phyloP scores from a whole-genome alignment of 37 sponge, comb jelly and placozoan species.

The Chondrosia reniformis region DNA sequence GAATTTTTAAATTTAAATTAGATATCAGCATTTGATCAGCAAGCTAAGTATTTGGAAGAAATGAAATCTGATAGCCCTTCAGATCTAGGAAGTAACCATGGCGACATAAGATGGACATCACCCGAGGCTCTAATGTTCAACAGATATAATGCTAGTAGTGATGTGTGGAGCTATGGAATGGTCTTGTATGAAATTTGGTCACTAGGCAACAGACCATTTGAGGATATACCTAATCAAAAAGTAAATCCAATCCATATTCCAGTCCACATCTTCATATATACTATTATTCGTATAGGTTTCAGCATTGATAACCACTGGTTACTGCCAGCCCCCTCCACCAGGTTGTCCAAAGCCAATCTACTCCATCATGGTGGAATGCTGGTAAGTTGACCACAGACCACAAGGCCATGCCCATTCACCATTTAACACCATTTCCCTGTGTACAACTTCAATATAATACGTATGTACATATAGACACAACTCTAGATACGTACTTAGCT shows the following conservation, averaged over 20 bases:
- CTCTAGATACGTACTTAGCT: no score
- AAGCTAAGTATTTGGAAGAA: no score
- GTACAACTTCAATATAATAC: no score
- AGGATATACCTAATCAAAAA: slow-evolving; percentile 20
- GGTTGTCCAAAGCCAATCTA: slow-evolving; percentile 13
- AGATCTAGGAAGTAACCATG: no score
- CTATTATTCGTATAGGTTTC: not conserved
- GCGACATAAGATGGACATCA: not conserved
- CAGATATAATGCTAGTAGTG: not conserved
- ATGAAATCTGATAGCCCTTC: no score
- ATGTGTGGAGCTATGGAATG: slow-evolving; percentile 24
- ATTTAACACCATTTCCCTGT: no score
- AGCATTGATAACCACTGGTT: slow-evolving; percentile 6
- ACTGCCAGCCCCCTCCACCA: slow-evolving; percentile 20
- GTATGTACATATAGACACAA: no score
- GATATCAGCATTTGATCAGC: no score
- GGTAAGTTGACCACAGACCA: no score
- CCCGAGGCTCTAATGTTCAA: not conserved
- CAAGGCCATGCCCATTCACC: no score
- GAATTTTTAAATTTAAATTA: no score
- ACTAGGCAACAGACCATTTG: slow-evolving; percentile 10
- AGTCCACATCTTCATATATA: not conserved
- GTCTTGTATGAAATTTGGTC: slow-evolving; percentile 27
- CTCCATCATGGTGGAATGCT: slow-evolving; percentile 21
- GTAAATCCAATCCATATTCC: slow-evolving; percentile 32